These are phyloP conservation scores for Chorisops tibialis DNA, from an alignment of 2,888 invertebrate genomes.

Conservation along the genomic window DNA sequence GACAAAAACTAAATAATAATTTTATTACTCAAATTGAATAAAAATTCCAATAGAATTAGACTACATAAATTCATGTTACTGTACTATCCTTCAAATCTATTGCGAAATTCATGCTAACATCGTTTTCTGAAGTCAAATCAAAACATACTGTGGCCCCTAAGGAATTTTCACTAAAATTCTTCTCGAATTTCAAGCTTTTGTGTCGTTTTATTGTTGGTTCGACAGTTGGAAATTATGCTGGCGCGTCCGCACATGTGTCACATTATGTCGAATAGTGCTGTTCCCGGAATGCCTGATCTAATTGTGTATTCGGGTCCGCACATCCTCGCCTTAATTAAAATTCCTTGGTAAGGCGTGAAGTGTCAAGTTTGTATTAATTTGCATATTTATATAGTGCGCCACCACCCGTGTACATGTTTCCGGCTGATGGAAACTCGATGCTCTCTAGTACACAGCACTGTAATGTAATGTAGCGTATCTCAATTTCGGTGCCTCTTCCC, in stretches of 20 bases:
- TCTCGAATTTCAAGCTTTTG: too few species aligned
- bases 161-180: too few species aligned
- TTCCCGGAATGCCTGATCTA: conserved; percentile 18
- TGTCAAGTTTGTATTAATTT: conserved; percentile 49
- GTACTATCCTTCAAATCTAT: too few species aligned
- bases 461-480: conserved; percentile 21
- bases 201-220: too few species aligned
- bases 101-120: too few species aligned
- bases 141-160: too few species aligned
- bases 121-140: too few species aligned
- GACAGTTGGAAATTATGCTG: neutral
- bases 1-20: too few species aligned
- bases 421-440: conserved; percentile 18
- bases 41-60: too few species aligned
- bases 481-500: conserved; percentile 7
- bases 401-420: neutral
- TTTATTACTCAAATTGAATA: too few species aligned
- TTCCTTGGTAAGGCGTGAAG: conserved; percentile 39
- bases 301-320: conserved; percentile 34
- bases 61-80: too few species aligned
- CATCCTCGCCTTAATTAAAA: conserved; percentile 34
- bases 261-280: neutral
- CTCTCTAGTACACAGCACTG: neutral
- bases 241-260: conserved; percentile 14
- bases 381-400: conserved; percentile 42